These are phyloP conservation scores for Wiebesia pumilae DNA, from an alignment of 1,140 invertebrate species.

Conservation along the genomic window DNA sequence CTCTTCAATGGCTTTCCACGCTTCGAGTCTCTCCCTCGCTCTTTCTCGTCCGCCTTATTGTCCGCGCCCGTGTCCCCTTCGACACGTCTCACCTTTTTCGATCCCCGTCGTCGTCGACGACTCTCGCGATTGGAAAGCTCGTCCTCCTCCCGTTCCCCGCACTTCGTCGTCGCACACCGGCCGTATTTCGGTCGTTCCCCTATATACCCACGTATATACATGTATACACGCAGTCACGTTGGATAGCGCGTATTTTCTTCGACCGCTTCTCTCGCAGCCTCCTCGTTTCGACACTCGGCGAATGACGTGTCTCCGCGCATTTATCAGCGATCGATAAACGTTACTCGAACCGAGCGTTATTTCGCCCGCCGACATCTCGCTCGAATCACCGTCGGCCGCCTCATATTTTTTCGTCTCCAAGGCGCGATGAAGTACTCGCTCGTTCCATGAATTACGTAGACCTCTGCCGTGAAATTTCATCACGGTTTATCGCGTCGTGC, in stretches of 20 bases:
- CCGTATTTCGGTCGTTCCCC: conserved; percentile 16
- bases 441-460: background rate
- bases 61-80: conserved; percentile 66
- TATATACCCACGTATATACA: background rate
- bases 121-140: conserved; percentile 66
- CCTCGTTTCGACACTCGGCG: background rate
- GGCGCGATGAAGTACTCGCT: background rate
- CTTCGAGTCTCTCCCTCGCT: conserved; percentile 4
- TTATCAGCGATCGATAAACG: conserved; percentile 19
- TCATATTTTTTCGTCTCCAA: background rate
- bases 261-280: background rate
- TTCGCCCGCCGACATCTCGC: background rate
- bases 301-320: background rate
- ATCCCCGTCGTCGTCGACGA: conserved; percentile 50
- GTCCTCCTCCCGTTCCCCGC: background rate
- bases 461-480: background rate
- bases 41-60: conserved; percentile 61
- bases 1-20: background rate
- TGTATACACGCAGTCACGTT: background rate
- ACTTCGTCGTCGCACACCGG: background rate
- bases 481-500: background rate
- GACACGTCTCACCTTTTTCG: conserved; percentile 70
- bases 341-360: background rate
- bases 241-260: background rate
- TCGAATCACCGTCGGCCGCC: background rate